Percentiles rank a stretch among this genome's conserved stretches.
Evolutionary conservation across 2,797 vertebrate species (phyloP).

Genomic region (Characodon lateralis): DNA sequence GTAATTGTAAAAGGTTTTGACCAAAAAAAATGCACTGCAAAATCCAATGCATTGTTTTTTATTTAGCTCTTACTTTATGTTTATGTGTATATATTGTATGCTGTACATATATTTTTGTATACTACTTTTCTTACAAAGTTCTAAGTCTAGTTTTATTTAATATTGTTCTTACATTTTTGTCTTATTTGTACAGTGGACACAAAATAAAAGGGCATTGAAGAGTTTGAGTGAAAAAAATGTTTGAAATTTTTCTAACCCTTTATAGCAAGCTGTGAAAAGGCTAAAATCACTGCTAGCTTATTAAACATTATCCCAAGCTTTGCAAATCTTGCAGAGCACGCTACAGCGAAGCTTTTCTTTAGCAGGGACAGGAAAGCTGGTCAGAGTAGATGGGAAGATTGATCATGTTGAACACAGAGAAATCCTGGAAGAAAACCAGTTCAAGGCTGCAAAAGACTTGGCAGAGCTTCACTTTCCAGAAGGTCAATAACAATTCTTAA

Average conservation of each 20-base stretch:
- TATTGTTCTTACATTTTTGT: not conserved
- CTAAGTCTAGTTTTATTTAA: not conserved
- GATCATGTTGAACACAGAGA: too few species aligned
- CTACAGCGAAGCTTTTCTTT: too few species aligned
- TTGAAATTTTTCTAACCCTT: not conserved
- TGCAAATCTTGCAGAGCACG: too few species aligned
- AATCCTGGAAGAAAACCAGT: too few species aligned
- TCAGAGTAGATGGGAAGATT: too few species aligned
- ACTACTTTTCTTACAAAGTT: conserved; percentile 3
- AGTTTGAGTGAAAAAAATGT: not conserved
- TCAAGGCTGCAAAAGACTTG: too few species aligned
- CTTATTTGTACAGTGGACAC: not conserved
- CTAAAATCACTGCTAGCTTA: too few species aligned
- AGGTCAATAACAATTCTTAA: too few species aligned
- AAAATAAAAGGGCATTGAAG: not conserved
- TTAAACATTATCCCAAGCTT: too few species aligned
- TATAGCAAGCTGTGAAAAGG: too few species aligned
- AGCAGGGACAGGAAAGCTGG: too few species aligned
- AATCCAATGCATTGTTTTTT: not conserved
- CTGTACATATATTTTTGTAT: conserved; percentile 52
- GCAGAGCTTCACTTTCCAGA: too few species aligned
- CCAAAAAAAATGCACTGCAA: not conserved
- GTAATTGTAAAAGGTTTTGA: conserved; percentile 14
- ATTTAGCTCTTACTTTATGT: conserved; percentile 19
- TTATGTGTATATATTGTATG: conserved; percentile 34